Evolutionary conservation across 2,888 invertebrate species (phyloP).

Genomic region (Cheilosia impressa): DNA sequence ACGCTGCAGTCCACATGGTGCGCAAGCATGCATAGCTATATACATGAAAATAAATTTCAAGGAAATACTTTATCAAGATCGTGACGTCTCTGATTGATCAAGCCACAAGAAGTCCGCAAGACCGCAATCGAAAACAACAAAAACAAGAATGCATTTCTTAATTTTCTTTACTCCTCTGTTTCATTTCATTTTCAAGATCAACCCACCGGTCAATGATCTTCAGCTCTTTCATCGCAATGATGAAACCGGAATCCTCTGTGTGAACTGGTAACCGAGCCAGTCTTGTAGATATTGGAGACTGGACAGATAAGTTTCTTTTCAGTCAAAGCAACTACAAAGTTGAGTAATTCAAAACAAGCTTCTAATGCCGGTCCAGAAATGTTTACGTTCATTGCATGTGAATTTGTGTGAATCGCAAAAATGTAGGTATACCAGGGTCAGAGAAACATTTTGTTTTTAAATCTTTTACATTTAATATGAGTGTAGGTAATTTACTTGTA

Average conservation of each 20-base stretch:
- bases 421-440: conserved; percentile 14
- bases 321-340: neutral
- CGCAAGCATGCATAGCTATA: neutral
- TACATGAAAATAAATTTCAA: neutral
- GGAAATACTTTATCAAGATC: conserved; percentile 11
- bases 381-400: neutral
- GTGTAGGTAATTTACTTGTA: no score
- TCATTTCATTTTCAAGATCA: conserved; percentile 65
- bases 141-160: conserved; percentile 3
- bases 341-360: neutral
- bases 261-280: conserved; percentile 38
- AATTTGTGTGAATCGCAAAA: neutral
- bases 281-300: neutral
- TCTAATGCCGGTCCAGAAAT: conserved; percentile 5
- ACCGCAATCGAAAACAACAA: neutral
- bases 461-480: no score
- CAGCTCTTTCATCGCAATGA: no score
- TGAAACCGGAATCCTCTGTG: conserved; percentile 53
- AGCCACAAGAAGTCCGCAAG: neutral
- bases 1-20: neutral
- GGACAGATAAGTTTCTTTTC: neutral
- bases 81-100: neutral
- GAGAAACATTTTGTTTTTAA: neutral
- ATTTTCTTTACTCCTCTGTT: neutral
- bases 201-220: conserved; percentile 59